A percentile compares a stretch with the other conserved stretches of the same genome.
Conservation (phyloP, 92 coral and sea anemone species). For the Zoanthus solanderi region DNA sequence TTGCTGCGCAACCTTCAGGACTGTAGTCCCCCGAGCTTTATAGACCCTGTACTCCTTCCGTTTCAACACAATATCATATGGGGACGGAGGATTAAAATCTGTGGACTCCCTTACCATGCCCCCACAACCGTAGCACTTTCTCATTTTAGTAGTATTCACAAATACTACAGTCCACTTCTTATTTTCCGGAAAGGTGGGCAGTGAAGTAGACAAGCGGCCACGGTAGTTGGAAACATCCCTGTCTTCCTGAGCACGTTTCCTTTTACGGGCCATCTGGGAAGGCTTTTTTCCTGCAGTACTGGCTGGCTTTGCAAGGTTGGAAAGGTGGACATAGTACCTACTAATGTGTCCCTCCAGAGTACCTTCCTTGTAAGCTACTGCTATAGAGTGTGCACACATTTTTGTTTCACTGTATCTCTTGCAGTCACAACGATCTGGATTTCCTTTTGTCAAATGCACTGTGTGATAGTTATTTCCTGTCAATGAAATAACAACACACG, state of each 20-base stretch:
- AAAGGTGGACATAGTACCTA: neutral
- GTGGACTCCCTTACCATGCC: constrained; percentile 46
- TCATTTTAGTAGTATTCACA: constrained; percentile 56
- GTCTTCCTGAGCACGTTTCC: neutral
- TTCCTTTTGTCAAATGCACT: neutral
- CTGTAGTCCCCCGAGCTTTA: constrained; percentile 28
- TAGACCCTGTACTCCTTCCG: constrained; percentile 41
- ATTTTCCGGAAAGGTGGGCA: neutral
- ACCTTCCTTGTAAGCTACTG: constrained; percentile 5
- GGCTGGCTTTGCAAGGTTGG: constrained; percentile 5
- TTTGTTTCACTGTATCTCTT: neutral
- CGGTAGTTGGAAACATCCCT: neutral
- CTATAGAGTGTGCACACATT: constrained; percentile 15
- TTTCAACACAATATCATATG: constrained; percentile 60
- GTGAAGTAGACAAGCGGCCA: neutral
- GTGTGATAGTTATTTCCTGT: no score
- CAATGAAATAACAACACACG: no score
- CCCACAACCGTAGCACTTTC: constrained; percentile 68
- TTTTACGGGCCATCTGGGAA: neutral
- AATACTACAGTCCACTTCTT: neutral
- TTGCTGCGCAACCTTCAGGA: constrained; percentile 24
- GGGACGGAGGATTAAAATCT: constrained; percentile 55
- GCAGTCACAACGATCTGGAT: constrained; percentile 9
- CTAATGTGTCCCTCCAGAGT: neutral
- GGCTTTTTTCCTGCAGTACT: constrained; percentile 28